Base-by-base conservation (phyloP, 1,140 invertebrate genomes). In the Oreohelix idahoensis region DNA sequence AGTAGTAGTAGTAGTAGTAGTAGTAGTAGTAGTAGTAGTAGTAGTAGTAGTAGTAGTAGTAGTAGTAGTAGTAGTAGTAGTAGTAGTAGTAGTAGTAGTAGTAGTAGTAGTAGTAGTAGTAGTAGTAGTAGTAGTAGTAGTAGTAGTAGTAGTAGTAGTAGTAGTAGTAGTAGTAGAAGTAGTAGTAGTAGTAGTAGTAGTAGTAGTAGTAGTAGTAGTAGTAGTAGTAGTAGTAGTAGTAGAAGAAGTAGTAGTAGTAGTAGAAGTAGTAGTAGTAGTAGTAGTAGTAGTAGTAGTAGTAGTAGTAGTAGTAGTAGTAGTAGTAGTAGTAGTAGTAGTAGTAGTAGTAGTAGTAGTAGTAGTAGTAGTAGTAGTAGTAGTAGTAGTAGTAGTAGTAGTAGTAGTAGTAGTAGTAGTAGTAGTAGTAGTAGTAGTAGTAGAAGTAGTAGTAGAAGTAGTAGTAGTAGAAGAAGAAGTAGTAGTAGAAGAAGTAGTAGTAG, bases 61-160 rank as follows among this genome's bases (percentile, higher is more conserved):
- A 69, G 66, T 69, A 69, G 66, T 69, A 69, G 66, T 69, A 69
- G 66, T 69, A 69, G 66, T 69, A 69, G 66, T 69, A 69, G 66
- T 69, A 69, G n/a, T 69, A 69, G 66, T 69, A 69, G 66, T 69
- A 69, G 66, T 69, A 69, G 66, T 69, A 69, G 66, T 69, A 69
- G 66, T 69, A 69, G 66, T 69, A 69, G 66, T 69, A 69, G 66
- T 69, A 69, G 66, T 69, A 69, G 66, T 69, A 69, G 66, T 69
- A 69, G 66, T 69, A 69, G 66, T 69, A 69, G 66, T 69, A 69
- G 66, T 69, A 69, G 66, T 69, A 69, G 66, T 69, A 69, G 66
- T 69, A 69, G 66, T 69, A 69, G 66, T 69, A 69, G 66, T 69
- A 69, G 66, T 69, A 69, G 66, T 69, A 69, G 45, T 49, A 49